These are phyloP conservation scores for Venusia cambrica DNA, from an alignment of 2,888 invertebrate species.

Conservation along the genomic window DNA sequence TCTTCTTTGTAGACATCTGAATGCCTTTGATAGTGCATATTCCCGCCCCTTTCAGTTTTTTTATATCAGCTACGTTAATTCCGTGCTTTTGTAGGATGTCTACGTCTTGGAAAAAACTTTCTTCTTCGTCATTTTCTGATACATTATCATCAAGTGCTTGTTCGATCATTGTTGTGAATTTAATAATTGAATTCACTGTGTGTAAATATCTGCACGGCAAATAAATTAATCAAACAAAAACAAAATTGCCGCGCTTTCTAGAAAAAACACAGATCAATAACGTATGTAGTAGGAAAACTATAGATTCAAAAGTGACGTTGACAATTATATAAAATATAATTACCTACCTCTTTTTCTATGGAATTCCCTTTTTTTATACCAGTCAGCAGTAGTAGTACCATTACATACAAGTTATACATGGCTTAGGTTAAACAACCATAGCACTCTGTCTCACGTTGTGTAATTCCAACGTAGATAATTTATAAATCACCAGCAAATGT, in stretches of 20 bases:
- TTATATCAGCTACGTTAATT: constrained; percentile 87
- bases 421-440: too few species aligned
- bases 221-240: constrained; percentile 1
- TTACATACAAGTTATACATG: too few species aligned
- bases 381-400: too few species aligned
- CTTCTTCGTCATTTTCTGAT: constrained; percentile 82
- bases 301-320: too few species aligned
- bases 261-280: too few species aligned
- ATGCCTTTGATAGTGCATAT: constrained; percentile 91
- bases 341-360: too few species aligned
- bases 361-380: too few species aligned
- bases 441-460: too few species aligned
- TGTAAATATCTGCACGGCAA: background rate
- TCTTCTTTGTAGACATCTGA: constrained; percentile 89
- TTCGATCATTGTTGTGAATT: constrained; percentile 54
- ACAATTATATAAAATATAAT: too few species aligned
- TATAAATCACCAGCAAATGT: too few species aligned
- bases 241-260: constrained; percentile 19
- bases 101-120: constrained; percentile 87
- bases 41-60: constrained; percentile 87
- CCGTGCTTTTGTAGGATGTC: constrained; percentile 83
- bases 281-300: too few species aligned
- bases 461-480: too few species aligned
- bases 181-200: background rate
- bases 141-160: constrained; percentile 65